Evolutionary conservation across 2,113 vertebrate species (phyloP).

Genomic region (Haliaeetus leucogaster): DNA sequence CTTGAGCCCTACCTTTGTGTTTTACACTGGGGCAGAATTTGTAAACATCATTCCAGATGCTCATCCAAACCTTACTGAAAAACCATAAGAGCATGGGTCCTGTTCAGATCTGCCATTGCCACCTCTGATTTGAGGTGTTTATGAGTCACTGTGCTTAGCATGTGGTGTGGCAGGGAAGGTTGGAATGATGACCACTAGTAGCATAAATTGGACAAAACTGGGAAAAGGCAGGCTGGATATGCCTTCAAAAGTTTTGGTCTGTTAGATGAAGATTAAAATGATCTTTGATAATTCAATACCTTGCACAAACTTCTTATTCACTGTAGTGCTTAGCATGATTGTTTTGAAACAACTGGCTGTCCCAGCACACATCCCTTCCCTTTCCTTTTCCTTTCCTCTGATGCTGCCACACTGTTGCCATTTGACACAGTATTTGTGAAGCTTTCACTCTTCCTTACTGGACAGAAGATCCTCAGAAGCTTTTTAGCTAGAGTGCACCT

Average conservation of each 20-base stretch:
- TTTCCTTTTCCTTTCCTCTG: background rate
- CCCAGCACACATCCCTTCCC: background rate
- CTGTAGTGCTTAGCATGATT: background rate
- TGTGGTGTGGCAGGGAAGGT: background rate
- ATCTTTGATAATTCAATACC: background rate
- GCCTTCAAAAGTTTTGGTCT: background rate
- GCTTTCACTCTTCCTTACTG: background rate
- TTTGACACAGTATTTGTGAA: background rate
- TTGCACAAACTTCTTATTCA: background rate
- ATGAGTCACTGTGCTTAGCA: background rate
- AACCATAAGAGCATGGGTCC: background rate
- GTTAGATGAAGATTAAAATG: background rate
- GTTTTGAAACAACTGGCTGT: background rate
- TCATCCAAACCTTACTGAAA: background rate
- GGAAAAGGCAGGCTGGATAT: background rate
- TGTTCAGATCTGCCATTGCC: background rate
- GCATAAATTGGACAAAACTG: background rate
- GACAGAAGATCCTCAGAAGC: background rate
- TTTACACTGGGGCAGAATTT: background rate
- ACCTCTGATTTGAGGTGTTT: background rate
- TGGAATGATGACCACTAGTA: background rate
- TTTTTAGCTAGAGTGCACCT: background rate
- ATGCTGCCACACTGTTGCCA: background rate
- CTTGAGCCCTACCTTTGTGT: background rate
- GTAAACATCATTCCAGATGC: background rate